Evolutionary conservation across 2,888 invertebrate genomes (phyloP).

Genomic region (Taphrorychus bicolor): DNA sequence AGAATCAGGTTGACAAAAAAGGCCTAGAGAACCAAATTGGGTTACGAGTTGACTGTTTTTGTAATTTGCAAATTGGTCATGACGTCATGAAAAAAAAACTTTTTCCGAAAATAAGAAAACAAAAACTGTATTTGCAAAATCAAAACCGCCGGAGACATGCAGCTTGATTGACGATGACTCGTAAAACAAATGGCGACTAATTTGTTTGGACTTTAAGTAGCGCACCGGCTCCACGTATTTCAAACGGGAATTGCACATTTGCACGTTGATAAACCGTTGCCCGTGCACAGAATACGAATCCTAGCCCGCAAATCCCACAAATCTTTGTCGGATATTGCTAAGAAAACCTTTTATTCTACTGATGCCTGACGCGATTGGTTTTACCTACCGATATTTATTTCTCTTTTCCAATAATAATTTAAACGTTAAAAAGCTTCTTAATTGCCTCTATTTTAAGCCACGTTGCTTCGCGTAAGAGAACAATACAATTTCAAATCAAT

Average conservation of each 20-base stretch:
- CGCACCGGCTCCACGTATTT: background rate
- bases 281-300: background rate
- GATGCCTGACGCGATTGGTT: background rate
- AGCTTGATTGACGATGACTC: background rate
- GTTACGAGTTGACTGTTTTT: no score
- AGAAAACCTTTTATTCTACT: background rate
- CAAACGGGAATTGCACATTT: background rate
- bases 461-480: no score
- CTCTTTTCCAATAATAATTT: background rate
- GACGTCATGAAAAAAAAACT: no score
- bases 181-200: background rate
- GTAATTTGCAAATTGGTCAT: no score
- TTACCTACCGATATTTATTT: background rate
- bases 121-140: no score
- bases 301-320: background rate
- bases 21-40: no score
- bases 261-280: background rate
- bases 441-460: background rate
- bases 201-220: background rate
- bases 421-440: background rate
- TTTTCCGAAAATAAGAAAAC: no score
- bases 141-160: no score
- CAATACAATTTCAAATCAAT: background rate
- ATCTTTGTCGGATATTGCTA: background rate
- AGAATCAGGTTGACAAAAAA: no score